These are phyloP conservation scores for Thalpophila matura DNA, from an alignment of 2,888 invertebrate genomes.

Conservation along the genomic window DNA sequence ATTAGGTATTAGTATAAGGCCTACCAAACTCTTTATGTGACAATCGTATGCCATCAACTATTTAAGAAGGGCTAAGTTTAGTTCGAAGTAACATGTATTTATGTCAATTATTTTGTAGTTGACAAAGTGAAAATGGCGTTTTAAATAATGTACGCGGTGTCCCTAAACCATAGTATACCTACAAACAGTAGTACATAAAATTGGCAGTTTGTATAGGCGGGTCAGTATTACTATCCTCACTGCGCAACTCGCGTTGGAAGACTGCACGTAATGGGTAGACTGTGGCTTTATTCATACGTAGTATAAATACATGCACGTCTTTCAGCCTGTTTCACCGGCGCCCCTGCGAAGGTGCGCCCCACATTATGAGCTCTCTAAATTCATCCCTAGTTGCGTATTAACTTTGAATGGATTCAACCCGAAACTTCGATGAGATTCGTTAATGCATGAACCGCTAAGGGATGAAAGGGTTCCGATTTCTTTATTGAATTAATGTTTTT, in stretches of 20 bases:
- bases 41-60: background rate
- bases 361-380: constrained; percentile 44
- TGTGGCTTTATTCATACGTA: background rate
- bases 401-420: constrained; percentile 22
- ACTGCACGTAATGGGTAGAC: background rate
- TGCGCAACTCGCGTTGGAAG: no score
- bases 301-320: background rate
- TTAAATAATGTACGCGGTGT: no score
- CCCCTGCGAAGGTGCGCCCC: constrained; percentile 2
- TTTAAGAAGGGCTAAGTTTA: background rate
- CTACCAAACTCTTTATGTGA: background rate
- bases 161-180: no score
- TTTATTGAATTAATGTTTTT: constrained; percentile 4
- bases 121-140: no score
- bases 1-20: no score
- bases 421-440: constrained; percentile 26
- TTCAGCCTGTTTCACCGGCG: constrained; percentile 12
- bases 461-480: constrained; percentile 4
- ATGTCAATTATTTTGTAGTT: background rate
- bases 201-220: no score
- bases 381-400: constrained; percentile 47
- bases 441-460: constrained; percentile 14
- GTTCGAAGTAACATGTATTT: no score
- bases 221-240: no score
- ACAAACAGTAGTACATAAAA: no score